phyloP scores from a whole-genome alignment of 2,888 invertebrate species.

The Melikaiella ostensackeni region DNA sequence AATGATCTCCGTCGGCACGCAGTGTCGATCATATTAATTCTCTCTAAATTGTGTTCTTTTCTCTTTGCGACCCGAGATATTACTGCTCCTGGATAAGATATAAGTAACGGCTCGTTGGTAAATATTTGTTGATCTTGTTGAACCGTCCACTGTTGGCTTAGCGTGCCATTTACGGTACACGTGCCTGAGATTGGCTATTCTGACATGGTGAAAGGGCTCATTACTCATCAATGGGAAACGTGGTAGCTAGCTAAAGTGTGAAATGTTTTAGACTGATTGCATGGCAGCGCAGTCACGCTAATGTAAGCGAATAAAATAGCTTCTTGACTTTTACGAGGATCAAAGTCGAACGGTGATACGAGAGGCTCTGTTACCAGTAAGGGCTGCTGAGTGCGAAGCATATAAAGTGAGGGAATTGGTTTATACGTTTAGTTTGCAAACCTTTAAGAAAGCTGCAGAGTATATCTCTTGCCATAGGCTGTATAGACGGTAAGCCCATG shows the following conservation, averaged over 20 bases:
- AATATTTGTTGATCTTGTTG: constrained; percentile 6
- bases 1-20: neutral
- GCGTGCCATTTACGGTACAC: neutral
- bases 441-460: neutral
- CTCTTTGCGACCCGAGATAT: neutral
- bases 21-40: neutral
- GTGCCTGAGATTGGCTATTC: constrained; percentile 41
- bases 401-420: neutral
- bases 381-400: neutral
- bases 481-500: no score
- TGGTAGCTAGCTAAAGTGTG: constrained; percentile 33
- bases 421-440: neutral
- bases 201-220: constrained; percentile 65
- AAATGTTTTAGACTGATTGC: constrained; percentile 4
- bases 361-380: neutral
- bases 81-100: neutral
- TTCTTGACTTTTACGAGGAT: neutral
- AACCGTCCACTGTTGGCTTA: constrained; percentile 3
- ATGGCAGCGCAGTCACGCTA: neutral
- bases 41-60: neutral
- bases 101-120: neutral
- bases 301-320: constrained; percentile 5
- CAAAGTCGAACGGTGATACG: neutral
- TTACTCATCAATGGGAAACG: constrained; percentile 61
- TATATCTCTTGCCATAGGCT: neutral